Evolutionary conservation across 2,113 vertebrate genomes (phyloP), one percentile per base, ranked within the genome.

Genomic region (Chloropsis cyanopogon): DNA sequence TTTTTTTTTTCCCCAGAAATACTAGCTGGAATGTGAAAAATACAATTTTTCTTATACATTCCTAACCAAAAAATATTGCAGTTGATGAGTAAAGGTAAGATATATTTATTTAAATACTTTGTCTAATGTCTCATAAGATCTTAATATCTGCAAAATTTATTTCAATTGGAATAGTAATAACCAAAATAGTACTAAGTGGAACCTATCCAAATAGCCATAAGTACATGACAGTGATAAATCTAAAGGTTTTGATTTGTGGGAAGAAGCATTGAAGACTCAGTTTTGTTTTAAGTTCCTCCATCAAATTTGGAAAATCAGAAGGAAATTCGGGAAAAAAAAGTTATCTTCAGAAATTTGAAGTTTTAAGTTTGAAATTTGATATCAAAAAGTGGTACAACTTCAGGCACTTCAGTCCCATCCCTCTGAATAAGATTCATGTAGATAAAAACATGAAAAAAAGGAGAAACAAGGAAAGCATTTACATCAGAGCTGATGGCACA

Each of bases 31-130:
- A 87, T 54, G 29, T 82, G 57, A 19, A 91, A 82, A 41, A 61
- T 73, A 82, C 0, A 0, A 66, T 80, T 88, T 66, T 82, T 90
- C 56, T 59, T 70, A 25, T 18, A 37, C 8, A n/a, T 54, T 20
- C 18, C 31, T 91, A 82, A 90, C 39, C 6, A 76, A 85, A 91
- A 95, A 90, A 63, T 66, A 90, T 46, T 83, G 31, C n/a, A 85
- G 44, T 44, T 83, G 47, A 83, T 70, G 39, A 66, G 78, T 23
- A 75, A 59, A 91, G 12, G 63, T 88, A 81, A 82, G 23, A 65
- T 12, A 85, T 26, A 82, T 91, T 87, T 92, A 76, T 94, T 79
- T 76, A 78, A 95, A 88, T 39, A 35, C 56, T 82, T 86, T n/a
- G 10, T 81, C 52, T 50, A 85, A 80, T 52, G 44, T 81, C 35